Percentiles rank a stretch among this genome's conserved stretches.
phyloP scores from a whole-genome alignment of 2,888 invertebrate genomes.

The Myathropa florea region DNA sequence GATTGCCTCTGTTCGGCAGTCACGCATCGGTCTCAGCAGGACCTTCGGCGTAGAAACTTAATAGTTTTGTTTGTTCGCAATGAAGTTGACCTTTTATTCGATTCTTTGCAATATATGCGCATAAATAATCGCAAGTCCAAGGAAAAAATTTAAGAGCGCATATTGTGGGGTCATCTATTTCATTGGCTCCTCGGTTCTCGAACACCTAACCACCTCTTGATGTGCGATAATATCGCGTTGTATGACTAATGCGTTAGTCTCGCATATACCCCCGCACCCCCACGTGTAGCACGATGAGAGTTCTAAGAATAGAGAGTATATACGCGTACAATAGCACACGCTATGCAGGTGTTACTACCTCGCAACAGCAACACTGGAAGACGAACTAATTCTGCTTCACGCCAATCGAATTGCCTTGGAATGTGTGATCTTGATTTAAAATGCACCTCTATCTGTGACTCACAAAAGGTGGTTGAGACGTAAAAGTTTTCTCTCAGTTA shows the following conservation, averaged over 20 bases:
- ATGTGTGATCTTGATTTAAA: neutral
- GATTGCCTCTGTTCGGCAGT: slow-evolving; percentile 41
- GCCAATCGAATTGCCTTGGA: neutral
- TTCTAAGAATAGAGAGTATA: slow-evolving; percentile 49
- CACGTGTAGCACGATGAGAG: slow-evolving; percentile 35
- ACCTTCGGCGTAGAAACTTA: slow-evolving; percentile 20
- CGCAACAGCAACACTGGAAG: neutral
- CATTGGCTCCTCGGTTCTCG: slow-evolving; percentile 17
- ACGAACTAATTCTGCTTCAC: too few species aligned
- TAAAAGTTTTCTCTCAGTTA: neutral
- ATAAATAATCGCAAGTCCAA: neutral
- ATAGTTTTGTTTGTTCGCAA: slow-evolving; percentile 5
- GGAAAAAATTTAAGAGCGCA: neutral
- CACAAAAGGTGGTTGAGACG: neutral
- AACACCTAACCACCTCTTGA: slow-evolving; percentile 23
- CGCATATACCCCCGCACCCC: slow-evolving; percentile 22
- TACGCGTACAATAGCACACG: slow-evolving; percentile 26
- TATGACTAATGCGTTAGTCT: slow-evolving; percentile 59
- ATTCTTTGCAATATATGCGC: slow-evolving; percentile 12
- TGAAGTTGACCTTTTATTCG: slow-evolving; percentile 34
- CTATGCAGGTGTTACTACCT: slow-evolving; percentile 5
- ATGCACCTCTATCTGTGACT: neutral
- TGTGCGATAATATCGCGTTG: slow-evolving; percentile 32
- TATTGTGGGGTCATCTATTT: slow-evolving; percentile 13
- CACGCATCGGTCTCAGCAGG: slow-evolving; percentile 36